A percentile compares a stretch with the other conserved stretches of the same genome.
Evolutionary conservation across 2,888 invertebrate genomes (phyloP).

Genomic region (Fragum fragum): DNA sequence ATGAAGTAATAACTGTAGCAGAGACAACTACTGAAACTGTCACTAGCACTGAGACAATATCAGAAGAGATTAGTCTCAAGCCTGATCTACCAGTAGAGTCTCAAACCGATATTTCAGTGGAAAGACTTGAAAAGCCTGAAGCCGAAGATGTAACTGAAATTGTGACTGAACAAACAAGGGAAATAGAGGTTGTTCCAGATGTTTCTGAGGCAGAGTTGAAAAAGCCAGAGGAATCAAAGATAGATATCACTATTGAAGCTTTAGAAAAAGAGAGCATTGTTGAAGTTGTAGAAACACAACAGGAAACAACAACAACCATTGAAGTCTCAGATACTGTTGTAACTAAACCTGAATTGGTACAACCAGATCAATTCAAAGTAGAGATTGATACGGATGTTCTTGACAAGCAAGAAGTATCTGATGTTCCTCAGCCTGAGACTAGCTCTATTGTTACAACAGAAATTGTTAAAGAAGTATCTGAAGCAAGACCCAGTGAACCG

Average conservation of each 20-base stretch:
- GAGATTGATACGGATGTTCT: conserved; percentile 23
- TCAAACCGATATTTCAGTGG: conserved; percentile 48
- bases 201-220: conserved; percentile 47
- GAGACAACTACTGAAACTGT: conserved; percentile 47
- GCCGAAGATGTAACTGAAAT: conserved; percentile 58
- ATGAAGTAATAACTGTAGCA: conserved; percentile 53
- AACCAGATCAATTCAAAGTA: conserved; percentile 50
- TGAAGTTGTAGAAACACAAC: conserved; percentile 43
- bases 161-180: conserved; percentile 49
- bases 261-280: conserved; percentile 45
- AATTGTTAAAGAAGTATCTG: conserved; percentile 45
- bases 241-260: conserved; percentile 49
- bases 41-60: conserved; percentile 30
- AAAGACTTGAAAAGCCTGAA: conserved; percentile 49
- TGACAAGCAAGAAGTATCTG: conserved; percentile 38
- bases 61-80: conserved; percentile 53
- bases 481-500: conserved; percentile 46
- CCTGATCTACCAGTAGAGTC: conserved; percentile 26
- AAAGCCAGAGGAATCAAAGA: conserved; percentile 58
- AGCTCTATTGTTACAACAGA: conserved; percentile 45
- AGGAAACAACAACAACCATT: conserved; percentile 31
- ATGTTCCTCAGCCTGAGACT: conserved; percentile 26
- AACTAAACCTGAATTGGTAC: conserved; percentile 35
- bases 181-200: conserved; percentile 54
- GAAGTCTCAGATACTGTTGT: conserved; percentile 20